phyloP scores from a whole-genome alignment of 2,113 vertebrate genomes.

The Picathartes gymnocephalus region DNA sequence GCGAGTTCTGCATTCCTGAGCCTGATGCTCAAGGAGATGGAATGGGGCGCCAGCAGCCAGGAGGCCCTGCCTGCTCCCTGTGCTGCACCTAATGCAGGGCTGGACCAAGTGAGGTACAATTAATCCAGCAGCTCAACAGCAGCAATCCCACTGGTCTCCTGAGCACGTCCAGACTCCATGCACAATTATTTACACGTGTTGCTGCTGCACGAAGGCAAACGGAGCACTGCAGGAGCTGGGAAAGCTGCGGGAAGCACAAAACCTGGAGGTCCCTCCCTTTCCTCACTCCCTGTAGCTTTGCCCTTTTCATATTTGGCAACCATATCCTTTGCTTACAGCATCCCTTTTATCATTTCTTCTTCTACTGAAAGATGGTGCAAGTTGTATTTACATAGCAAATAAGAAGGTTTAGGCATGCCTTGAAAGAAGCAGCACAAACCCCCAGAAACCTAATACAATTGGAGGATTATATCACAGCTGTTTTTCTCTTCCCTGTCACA shows the following conservation, averaged over 20 bases:
- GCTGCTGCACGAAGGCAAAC: rapidly evolving
- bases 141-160: not conserved
- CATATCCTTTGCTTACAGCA: not conserved
- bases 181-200: not conserved
- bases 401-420: not conserved
- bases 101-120: not conserved
- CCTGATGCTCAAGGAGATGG: not conserved
- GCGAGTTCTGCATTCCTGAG: not conserved
- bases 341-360: not conserved
- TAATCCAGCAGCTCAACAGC: not conserved
- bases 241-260: not conserved
- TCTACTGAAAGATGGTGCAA: not conserved
- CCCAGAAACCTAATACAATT: not conserved
- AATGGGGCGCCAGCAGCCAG: rapidly evolving
- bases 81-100: not conserved
- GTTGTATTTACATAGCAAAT: not conserved
- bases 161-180: rapidly evolving
- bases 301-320: not conserved
- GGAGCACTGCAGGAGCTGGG: not conserved
- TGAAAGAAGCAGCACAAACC: not conserved
- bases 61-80: not conserved
- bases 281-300: not conserved
- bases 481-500: not conserved
- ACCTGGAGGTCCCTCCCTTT: not conserved
- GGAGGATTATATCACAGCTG: not conserved